phyloP scores from a whole-genome alignment of 64 coral and sea anemone species.

The Anthopleura sola region DNA sequence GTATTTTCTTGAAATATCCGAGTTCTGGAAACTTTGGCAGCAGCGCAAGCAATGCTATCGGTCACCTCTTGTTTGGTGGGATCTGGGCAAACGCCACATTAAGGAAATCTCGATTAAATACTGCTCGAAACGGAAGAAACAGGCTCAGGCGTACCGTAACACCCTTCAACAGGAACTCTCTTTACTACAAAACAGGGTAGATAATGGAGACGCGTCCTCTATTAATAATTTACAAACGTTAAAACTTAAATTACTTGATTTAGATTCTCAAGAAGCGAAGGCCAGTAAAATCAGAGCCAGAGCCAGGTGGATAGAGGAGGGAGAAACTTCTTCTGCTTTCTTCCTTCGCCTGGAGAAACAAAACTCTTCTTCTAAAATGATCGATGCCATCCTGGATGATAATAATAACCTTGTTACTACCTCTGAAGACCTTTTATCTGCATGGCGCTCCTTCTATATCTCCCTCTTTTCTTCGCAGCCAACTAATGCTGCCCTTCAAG shows the following conservation, averaged over 20 bases:
- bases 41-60: neutral
- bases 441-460: neutral
- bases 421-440: neutral
- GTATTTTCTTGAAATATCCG: neutral
- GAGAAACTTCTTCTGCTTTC: neutral
- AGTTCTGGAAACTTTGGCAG: neutral
- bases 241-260: neutral
- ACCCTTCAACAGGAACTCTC: neutral
- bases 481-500: neutral
- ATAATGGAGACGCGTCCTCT: neutral
- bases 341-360: neutral
- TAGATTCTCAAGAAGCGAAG: neutral
- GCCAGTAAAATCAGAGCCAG: neutral
- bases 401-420: neutral
- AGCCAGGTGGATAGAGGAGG: conserved; percentile 14
- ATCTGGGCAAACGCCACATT: neutral
- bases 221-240: neutral
- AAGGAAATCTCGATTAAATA: neutral
- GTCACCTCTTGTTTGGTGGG: neutral
- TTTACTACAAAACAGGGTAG: neutral
- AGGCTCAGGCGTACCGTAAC: too few relatives aligned
- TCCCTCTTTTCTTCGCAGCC: neutral
- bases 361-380: neutral
- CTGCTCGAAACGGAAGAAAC: neutral
- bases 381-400: neutral